Base-by-base conservation (phyloP, 2,797 vertebrate species). In the Amphiprion clarkii region DNA sequence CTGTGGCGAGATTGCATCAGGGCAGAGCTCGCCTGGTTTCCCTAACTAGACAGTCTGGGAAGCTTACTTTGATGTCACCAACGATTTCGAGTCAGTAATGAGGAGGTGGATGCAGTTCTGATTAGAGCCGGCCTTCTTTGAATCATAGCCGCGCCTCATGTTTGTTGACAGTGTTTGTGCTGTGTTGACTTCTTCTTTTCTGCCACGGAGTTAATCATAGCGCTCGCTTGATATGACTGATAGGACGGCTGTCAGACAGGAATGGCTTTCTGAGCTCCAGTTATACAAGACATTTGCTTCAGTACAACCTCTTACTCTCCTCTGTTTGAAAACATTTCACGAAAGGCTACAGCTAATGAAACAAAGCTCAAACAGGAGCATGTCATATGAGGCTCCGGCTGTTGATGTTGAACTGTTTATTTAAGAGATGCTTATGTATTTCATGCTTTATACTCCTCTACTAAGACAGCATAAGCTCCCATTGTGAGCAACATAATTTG, bases 41-140 rank as follows among this genome's bases (percentile, higher is more conserved):
- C 21, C 51, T 58, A 82, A 87, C 78, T 36, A 46, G 53, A 59
- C 71, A 72, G 74, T 62, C 74, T 71, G 71, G 52, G 71, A 80
- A 71, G 71, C 62, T 8, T 21, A 66, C 84, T 88, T 90, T 88
- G 86, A 89, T 87, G 82, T 85, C 64, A 23, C 67, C 74, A 73
- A 61, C 72, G 74, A 80, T 87, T 78, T 83, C 42, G 53, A 78
- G 75, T 48, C 60, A 3, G 64, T 78, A 78, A 76, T 84, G 70
- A 85, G 71, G 79, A 82, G 84, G 78, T 71, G 62, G 70, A 74
- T 74, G 61, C 55, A 33, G 64, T 67, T 66, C 36, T 76, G 79
- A 82, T 85, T 76, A 67, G 62, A 48, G 49, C n/a, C 2, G 16
- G 57, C 46, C 54, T 57, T 67, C 57, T 79, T 77, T 78, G 68